Evolutionary conservation across 2,113 vertebrate genomes (phyloP).

Genomic region (Bothrops jararaca): DNA sequence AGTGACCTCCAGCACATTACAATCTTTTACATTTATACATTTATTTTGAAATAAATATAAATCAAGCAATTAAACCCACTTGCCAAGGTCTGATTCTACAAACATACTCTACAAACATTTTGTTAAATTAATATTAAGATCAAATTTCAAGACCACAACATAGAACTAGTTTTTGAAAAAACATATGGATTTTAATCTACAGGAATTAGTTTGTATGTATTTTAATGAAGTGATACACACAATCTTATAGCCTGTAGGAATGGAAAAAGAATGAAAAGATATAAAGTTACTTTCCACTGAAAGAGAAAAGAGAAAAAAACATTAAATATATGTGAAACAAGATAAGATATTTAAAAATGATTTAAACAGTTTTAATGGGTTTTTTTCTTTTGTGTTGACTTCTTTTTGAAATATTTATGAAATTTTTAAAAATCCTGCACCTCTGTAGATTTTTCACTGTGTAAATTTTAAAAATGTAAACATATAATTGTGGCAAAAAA

Average conservation of each 20-base stretch:
- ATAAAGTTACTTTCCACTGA: not conserved
- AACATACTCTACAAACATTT: not conserved
- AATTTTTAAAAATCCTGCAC: not conserved
- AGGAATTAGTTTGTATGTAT: not conserved
- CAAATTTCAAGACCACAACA: slow-evolving; percentile 11
- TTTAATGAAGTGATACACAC: slow-evolving; percentile 22
- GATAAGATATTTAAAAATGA: not conserved
- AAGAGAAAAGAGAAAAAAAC: not conserved
- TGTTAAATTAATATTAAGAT: not conserved
- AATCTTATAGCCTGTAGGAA: not conserved
- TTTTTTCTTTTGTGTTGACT: not conserved
- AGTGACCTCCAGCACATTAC: not conserved
- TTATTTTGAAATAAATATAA: not conserved
- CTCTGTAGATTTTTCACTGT: not conserved
- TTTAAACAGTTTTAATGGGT: not conserved
- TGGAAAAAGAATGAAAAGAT: not conserved
- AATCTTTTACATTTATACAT: not conserved
- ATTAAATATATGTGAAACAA: not conserved
- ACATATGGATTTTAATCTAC: slow-evolving; percentile 19
- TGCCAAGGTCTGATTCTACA: not conserved
- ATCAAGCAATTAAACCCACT: not conserved
- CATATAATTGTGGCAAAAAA: not conserved
- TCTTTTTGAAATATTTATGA: not conserved
- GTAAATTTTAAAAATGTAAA: not conserved
- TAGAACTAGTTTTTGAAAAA: slow-evolving; percentile 5